Conservation (phyloP, 1,140 invertebrate species). For the Philaenus spumarius region DNA sequence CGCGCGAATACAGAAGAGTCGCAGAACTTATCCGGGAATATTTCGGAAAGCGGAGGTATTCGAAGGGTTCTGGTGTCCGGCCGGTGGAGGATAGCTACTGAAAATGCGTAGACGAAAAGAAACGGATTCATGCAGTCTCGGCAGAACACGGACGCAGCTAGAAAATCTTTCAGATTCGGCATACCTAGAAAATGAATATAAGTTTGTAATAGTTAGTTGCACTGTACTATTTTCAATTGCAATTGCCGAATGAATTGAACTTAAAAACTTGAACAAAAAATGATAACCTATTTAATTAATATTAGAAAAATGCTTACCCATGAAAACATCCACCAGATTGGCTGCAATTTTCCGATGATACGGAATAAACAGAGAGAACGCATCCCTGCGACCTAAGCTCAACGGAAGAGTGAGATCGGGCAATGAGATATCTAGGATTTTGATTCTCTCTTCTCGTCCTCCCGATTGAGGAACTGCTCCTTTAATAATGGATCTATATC, state of each 20-base stretch:
- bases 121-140: conserved; percentile 68
- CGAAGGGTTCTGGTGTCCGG: conserved; percentile 62
- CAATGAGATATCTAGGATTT: conserved; percentile 50
- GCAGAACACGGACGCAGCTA: conserved; percentile 60
- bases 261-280: background rate
- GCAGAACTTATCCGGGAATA: conserved; percentile 72
- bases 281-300: background rate
- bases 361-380: conserved; percentile 70
- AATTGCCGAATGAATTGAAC: background rate
- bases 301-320: conserved; percentile 44
- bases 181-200: conserved; percentile 45
- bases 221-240: background rate
- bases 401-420: conserved; percentile 60
- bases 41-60: conserved; percentile 59
- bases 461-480: conserved; percentile 20
- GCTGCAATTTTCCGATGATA: conserved; percentile 59
- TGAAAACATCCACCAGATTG: conserved; percentile 63
- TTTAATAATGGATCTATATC: conserved; percentile 23
- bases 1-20: conserved; percentile 60
- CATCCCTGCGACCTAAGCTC: conserved; percentile 54
- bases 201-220: background rate
- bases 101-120: conserved; percentile 68
- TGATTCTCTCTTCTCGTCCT: too few species aligned
- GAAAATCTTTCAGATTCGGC: conserved; percentile 60
- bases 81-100: conserved; percentile 67